A percentile compares a stretch with the other conserved stretches of the same genome.
Conservation (phyloP, 2,888 invertebrate genomes). For the Aricia artaxerxes region DNA sequence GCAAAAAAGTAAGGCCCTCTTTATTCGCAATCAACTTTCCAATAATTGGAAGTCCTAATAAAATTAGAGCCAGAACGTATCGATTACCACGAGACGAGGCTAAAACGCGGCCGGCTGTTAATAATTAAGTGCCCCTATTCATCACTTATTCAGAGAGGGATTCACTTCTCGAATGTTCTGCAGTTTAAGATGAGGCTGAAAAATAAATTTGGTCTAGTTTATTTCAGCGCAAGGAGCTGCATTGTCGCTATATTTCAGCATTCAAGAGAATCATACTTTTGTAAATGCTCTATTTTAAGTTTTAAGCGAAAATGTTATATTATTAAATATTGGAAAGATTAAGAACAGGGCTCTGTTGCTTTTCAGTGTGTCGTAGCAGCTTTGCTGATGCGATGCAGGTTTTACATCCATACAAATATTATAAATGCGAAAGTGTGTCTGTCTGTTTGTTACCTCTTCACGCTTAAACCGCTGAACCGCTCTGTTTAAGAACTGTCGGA, state of each 20-base stretch:
- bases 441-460: no score
- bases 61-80: constrained; percentile 4
- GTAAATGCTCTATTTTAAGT: no score
- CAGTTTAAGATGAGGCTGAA: background rate
- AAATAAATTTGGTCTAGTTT: background rate
- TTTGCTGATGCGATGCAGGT: no score
- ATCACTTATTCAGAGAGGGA: constrained; percentile 23
- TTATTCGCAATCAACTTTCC: background rate
- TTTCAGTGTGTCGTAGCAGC: no score
- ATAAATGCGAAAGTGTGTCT: no score
- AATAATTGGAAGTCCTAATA: background rate
- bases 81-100: constrained; percentile 15
- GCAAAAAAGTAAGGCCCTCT: background rate
- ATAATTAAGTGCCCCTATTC: constrained; percentile 8
- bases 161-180: background rate
- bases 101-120: constrained; percentile 20
- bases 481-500: no score
- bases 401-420: no score
- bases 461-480: no score
- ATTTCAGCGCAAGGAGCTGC: background rate
- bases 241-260: background rate
- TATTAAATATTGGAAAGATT: no score
- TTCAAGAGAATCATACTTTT: no score
- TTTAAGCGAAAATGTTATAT: no score
- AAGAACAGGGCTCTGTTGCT: no score